Conservation (phyloP, 2,797 vertebrate species). For the Kryptolebias ocellatus region DNA sequence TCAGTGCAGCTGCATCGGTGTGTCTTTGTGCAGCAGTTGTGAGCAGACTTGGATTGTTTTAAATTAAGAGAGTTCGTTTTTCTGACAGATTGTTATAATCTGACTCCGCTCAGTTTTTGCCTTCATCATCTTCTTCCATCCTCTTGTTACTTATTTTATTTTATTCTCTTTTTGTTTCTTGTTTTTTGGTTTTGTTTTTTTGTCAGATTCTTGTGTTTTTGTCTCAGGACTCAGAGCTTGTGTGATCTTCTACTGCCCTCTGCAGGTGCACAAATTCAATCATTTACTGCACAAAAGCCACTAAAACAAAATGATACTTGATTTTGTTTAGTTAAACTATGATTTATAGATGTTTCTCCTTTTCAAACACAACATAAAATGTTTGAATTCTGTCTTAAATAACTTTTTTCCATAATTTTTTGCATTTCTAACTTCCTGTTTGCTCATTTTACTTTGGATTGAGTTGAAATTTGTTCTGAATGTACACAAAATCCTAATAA, state of each 20-base stretch:
- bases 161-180: conserved; percentile 28
- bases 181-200: conserved; percentile 11
- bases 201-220: conserved; percentile 25
- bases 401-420: neutral
- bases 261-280: conserved; percentile 38
- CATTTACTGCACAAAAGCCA: neutral
- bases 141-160: conserved; percentile 28
- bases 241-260: conserved; percentile 71
- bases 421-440: no score
- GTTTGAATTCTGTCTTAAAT: neutral
- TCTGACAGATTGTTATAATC: conserved; percentile 2
- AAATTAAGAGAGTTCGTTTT: conserved; percentile 17
- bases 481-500: no score
- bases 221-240: neutral
- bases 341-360: no score
- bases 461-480: neutral
- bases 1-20: neutral
- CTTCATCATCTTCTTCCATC: conserved; percentile 21
- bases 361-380: no score
- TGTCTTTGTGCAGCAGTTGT: neutral
- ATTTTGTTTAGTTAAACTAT: no score
- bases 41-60: conserved; percentile 14
- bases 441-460: neutral
- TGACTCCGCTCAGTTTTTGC: conserved; percentile 32
- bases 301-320: no score